Conservation (phyloP, 2,888 invertebrate species). For the Xiphydria camelus region DNA sequence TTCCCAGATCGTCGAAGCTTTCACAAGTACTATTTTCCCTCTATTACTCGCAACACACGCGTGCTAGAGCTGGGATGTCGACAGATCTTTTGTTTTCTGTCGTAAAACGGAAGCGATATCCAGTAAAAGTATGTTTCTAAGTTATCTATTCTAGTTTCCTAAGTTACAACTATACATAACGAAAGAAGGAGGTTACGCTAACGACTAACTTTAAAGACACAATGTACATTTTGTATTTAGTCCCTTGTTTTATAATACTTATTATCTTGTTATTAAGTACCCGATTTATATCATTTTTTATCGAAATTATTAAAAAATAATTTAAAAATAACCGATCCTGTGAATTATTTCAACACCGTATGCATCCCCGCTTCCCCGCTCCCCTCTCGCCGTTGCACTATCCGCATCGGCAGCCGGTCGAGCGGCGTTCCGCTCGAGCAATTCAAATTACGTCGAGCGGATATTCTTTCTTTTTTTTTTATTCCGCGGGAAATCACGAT, state of each 20-base stretch:
- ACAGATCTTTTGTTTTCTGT: slow-evolving; percentile 13
- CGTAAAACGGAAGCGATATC: slow-evolving; percentile 12
- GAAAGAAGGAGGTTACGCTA: slow-evolving; percentile 49
- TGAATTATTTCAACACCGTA: no score
- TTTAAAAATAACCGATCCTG: slow-evolving; percentile 46
- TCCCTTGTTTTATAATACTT: slow-evolving; percentile 52
- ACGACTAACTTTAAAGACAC: slow-evolving; percentile 52
- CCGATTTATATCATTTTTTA: slow-evolving; percentile 59
- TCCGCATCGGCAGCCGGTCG: no score
- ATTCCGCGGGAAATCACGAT: no score
- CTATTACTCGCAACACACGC: not conserved
- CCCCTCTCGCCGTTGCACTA: no score
- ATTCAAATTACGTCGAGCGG: no score
- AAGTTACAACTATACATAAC: slow-evolving; percentile 48
- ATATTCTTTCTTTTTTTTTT: no score
- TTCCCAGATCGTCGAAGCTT: not conserved
- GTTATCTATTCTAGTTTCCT: slow-evolving; percentile 50
- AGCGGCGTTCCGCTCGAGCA: no score
- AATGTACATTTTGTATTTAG: slow-evolving; percentile 59
- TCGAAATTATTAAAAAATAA: slow-evolving; percentile 59
- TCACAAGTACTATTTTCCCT: no score
- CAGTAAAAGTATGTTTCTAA: slow-evolving; percentile 43
- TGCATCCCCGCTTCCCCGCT: no score
- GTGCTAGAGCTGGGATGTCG: not conserved
- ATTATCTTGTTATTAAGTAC: slow-evolving; percentile 58